These are phyloP conservation scores for Lanistes nyassanus DNA, from an alignment of 1,140 invertebrate genomes.

Conservation along the genomic window DNA sequence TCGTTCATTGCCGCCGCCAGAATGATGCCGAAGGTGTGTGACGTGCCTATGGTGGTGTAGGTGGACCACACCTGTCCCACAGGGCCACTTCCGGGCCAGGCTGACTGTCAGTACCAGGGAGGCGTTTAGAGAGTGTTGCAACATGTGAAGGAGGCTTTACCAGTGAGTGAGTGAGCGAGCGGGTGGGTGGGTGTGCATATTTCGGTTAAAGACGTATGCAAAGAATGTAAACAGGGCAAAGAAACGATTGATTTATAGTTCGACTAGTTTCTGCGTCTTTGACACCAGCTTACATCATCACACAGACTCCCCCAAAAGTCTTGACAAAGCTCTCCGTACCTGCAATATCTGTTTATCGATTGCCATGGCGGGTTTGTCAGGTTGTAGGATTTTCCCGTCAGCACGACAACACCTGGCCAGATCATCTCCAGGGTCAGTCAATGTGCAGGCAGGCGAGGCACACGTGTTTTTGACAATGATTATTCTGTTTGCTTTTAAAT, in stretches of 20 bases:
- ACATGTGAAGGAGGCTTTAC: background rate
- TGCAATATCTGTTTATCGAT: slow-evolving; percentile 44
- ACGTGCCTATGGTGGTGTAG: slow-evolving; percentile 5
- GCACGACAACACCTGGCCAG: slow-evolving; percentile 33
- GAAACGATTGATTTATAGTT: too few relatives aligned
- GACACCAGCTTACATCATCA: too few relatives aligned
- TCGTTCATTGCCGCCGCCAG: slow-evolving; percentile 24
- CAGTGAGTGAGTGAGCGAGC: background rate
- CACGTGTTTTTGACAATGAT: too few relatives aligned
- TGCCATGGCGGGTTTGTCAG: slow-evolving; percentile 38
- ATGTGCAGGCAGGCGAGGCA: too few relatives aligned
- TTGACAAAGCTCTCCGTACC: slow-evolving; percentile 31
- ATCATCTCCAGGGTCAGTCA: too few relatives aligned
- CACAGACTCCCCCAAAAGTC: too few relatives aligned
- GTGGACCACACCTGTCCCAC: slow-evolving; percentile 32
- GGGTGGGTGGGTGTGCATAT: background rate
- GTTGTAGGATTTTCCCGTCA: slow-evolving; percentile 44
- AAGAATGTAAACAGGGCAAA: background rate
- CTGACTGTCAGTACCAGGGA: slow-evolving; percentile 3
- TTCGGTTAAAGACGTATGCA: background rate
- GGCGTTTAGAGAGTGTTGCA: background rate
- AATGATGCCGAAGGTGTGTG: slow-evolving; percentile 20
- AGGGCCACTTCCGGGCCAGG: slow-evolving; percentile 15
- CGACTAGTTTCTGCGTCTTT: too few relatives aligned
- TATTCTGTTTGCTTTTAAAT: too few relatives aligned